These are phyloP conservation scores for Drosophila chauvacae DNA, from an alignment of 1,140 invertebrate genomes.

Conservation along the genomic window DNA sequence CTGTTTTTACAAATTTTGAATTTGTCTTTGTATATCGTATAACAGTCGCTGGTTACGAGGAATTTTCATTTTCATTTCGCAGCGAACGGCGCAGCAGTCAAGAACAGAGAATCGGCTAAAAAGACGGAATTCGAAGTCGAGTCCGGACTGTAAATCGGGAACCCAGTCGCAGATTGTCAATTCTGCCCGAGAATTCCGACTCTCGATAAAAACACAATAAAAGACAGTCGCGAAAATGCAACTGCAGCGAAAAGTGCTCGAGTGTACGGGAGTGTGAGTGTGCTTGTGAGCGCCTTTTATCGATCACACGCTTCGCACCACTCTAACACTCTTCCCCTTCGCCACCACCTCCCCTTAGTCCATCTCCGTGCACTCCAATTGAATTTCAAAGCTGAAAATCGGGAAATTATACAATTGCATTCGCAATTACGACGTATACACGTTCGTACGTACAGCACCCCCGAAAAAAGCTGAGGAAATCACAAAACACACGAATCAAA, in stretches of 20 bases:
- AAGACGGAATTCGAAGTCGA: constrained; percentile 22
- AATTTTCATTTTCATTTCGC: constrained; percentile 83
- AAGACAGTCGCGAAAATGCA: constrained; percentile 31
- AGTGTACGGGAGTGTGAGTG: constrained; percentile 35
- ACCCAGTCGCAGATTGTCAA: constrained; percentile 35
- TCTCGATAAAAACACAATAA: constrained; percentile 14
- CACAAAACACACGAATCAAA: constrained; percentile 50
- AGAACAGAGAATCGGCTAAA: constrained; percentile 48
- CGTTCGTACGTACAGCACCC: constrained; percentile 62
- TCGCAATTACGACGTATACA: constrained; percentile 45
- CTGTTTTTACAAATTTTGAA: constrained; percentile 52
- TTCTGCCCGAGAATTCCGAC: constrained; percentile 19
- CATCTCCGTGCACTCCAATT: constrained; percentile 43
- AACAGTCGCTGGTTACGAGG: constrained; percentile 78
- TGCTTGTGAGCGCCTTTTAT: constrained; percentile 57
- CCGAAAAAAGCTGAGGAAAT: constrained; percentile 55
- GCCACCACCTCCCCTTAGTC: background rate
- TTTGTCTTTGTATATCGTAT: constrained; percentile 74
- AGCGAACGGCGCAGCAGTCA: constrained; percentile 79
- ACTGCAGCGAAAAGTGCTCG: constrained; percentile 43
- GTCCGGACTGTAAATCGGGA: constrained; percentile 30
- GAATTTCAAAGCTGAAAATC: constrained; percentile 62
- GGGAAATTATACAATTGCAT: constrained; percentile 78
- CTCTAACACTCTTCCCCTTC: constrained; percentile 11
- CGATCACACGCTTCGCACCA: constrained; percentile 67